Base-by-base conservation (phyloP, 2,888 invertebrate genomes). In the Phyllotreta striolata region DNA sequence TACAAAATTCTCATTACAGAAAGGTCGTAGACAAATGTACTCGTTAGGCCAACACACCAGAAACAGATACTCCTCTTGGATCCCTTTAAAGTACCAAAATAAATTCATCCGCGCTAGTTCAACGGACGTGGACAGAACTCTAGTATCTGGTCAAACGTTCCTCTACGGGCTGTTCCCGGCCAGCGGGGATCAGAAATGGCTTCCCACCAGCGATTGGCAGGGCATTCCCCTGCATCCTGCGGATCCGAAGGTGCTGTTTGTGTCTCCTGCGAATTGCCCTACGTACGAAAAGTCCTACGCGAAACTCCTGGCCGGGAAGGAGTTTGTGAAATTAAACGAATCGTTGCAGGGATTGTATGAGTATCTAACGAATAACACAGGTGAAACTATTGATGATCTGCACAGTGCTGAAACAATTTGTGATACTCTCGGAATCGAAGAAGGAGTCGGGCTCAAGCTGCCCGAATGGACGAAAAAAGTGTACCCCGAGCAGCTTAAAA, bases 51-150 rank as follows among this genome's bases (percentile, higher is more conserved):
- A 87, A 75, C 92, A 87, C 87, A 76, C 94, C 1, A 82, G 91
- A 14, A 79, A 84, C 54, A 85, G 91, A 10, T 94, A 93, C 78
- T 77, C 81, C 41, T 82, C 87, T 72, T 83, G 89, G 46, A 66
- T 88, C 6, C 81, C 82, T 38, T 70, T 76, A 1, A 74, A 72
- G 5, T 90, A 88, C 74, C 80, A 83, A 6, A 78, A 77, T 13
- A 78, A 83, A 34, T 82, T 87, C 74, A 82, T 89, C 39, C 81
- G 81, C 70, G 79, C 89, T 1, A 81, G 84, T 59, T 91, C 92
- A 55, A 92, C 94, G 0, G 91, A 93, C 80, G 88, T 89, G 14
- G 93, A 95, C 80, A 87, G 95, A 37, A 93, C 95, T 0, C 81
- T 95, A 6, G 92, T 92, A 90, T 93, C 92, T 66, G 95, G 92